Percentiles rank a stretch among this genome's conserved stretches.
phyloP scores from a whole-genome alignment of 2,888 invertebrate species.

The Papilio elwesi region DNA sequence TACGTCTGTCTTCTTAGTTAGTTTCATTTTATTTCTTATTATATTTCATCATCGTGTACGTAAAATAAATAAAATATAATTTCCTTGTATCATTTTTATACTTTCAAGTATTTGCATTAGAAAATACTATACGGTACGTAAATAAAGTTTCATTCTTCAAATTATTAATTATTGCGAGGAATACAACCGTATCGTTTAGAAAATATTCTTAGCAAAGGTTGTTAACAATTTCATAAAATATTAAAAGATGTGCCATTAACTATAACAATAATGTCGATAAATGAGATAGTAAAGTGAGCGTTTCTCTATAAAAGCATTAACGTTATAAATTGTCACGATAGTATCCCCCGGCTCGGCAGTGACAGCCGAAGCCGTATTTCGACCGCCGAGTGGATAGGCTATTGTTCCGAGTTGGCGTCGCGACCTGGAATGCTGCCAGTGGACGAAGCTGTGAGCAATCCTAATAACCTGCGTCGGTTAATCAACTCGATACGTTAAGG shows the following conservation, averaged over 20 bases:
- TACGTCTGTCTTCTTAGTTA: too few relatives aligned
- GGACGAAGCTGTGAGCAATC: constrained; percentile 74
- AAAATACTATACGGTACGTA: too few relatives aligned
- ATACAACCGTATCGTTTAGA: too few relatives aligned
- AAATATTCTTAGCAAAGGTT: too few relatives aligned
- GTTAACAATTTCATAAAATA: background rate
- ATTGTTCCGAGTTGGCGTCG: constrained; percentile 52
- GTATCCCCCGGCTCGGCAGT: constrained; percentile 14
- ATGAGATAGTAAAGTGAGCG: constrained; percentile 1
- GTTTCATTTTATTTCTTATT: too few relatives aligned
- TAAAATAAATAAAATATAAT: too few relatives aligned
- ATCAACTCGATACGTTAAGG: constrained; percentile 74
- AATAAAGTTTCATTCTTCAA: too few relatives aligned
- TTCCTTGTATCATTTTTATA: too few relatives aligned
- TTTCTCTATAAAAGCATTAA: constrained; percentile 29
- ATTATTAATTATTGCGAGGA: too few relatives aligned
- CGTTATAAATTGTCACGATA: constrained; percentile 43
- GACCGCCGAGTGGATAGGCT: constrained; percentile 55
- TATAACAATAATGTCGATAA: background rate
- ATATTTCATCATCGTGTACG: too few relatives aligned
- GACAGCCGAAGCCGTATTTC: constrained; percentile 57
- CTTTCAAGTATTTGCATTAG: too few relatives aligned
- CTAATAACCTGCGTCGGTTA: constrained; percentile 78
- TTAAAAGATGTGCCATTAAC: background rate
- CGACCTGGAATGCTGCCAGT: constrained; percentile 71